Conservation (phyloP, 2,797 vertebrate genomes). For the Clarias fuscus region DNA sequence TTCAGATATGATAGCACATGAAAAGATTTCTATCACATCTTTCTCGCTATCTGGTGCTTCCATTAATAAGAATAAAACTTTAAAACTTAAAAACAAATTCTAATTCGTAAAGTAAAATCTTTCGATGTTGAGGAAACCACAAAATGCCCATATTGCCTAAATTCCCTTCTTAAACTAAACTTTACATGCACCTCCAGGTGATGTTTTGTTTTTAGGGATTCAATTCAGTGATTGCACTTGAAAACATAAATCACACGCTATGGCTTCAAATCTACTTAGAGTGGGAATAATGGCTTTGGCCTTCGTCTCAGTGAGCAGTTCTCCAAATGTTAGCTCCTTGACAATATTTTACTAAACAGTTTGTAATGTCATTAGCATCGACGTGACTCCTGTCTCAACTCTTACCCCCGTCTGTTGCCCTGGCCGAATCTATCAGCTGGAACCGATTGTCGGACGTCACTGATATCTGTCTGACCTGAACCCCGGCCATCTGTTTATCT, state of each 20-base stretch:
- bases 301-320: conserved; percentile 60
- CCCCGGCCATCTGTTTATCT: conserved; percentile 50
- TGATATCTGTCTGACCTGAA: conserved; percentile 56
- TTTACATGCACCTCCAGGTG: conserved; percentile 38
- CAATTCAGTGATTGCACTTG: conserved; percentile 39
- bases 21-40: neutral
- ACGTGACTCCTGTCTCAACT: conserved; percentile 53
- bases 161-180: neutral
- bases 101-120: neutral
- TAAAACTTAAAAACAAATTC: neutral
- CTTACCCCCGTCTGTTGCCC: conserved; percentile 46
- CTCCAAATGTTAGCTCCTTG: conserved; percentile 62
- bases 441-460: conserved; percentile 50
- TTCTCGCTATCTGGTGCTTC: neutral
- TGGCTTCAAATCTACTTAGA: conserved; percentile 59
- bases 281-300: conserved; percentile 55
- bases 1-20: neutral
- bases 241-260: conserved; percentile 50
- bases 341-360: conserved; percentile 63
- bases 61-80: neutral
- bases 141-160: neutral
- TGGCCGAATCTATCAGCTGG: conserved; percentile 48
- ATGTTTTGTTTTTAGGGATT: conserved; percentile 32
- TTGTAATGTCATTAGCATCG: conserved; percentile 60
- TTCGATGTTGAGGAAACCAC: neutral